phyloP scores from a whole-genome alignment of 2,888 invertebrate species.

The Archaeoteleia sp. region DNA sequence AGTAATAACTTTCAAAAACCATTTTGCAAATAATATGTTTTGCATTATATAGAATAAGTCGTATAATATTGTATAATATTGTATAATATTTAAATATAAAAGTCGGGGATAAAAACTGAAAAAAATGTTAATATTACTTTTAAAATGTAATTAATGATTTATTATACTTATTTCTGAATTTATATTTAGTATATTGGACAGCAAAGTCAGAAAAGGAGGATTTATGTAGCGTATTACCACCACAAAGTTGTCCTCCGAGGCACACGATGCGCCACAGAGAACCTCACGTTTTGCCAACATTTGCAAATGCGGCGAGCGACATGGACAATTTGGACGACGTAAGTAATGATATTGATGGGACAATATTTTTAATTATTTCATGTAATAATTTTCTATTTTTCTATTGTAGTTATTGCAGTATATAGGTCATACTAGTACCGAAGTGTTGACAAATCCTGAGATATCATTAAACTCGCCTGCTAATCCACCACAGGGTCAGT shows the following conservation, averaged over 20 bases:
- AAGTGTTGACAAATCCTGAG: slow-evolving; percentile 63
- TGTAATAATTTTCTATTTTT: slow-evolving; percentile 11
- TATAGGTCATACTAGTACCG: slow-evolving; percentile 92
- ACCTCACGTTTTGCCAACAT: slow-evolving; percentile 86
- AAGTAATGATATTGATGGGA: slow-evolving; percentile 73
- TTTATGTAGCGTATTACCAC: slow-evolving; percentile 62
- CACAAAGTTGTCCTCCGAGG: slow-evolving; percentile 78
- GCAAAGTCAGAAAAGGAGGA: slow-evolving; percentile 61
- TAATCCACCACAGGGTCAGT: slow-evolving; percentile 83
- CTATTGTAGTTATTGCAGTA: slow-evolving; percentile 85
- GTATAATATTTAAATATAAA: slow-evolving; percentile 11
- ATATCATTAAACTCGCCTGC: slow-evolving; percentile 85
- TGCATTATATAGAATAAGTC: too few species aligned
- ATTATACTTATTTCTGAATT: too few species aligned
- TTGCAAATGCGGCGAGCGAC: slow-evolving; percentile 88
- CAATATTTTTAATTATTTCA: slow-evolving; percentile 7
- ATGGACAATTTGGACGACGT: slow-evolving; percentile 96
- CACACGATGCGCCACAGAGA: slow-evolving; percentile 84
- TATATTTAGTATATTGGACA: too few species aligned
- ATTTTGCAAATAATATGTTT: too few species aligned
- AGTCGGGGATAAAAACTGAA: slow-evolving; percentile 63
- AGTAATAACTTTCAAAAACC: too few species aligned
- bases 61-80: too few species aligned
- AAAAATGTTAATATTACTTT: too few species aligned
- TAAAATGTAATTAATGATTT: too few species aligned